Base-by-base conservation (phyloP, 2,113 vertebrate genomes). In the Ameiurus melas region DNA sequence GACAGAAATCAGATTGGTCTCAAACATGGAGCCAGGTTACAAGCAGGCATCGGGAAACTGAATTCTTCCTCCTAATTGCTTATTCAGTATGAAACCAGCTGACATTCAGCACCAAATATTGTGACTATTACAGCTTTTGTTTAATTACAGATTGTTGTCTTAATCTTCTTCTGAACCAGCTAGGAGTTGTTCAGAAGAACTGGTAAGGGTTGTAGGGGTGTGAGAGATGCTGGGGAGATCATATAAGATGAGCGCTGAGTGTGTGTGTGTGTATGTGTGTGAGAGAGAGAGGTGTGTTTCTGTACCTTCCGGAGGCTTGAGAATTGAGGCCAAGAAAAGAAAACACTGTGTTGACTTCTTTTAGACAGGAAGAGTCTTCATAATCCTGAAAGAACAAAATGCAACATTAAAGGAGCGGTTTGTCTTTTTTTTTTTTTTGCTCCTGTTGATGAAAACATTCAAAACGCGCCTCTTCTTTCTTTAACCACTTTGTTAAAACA, bases 341-440 rank as follows among this genome's bases (percentile, higher is more conserved):
- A 90, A 97, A 97, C 83, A 99, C 98, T 68, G 97, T 96, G 94
- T 99, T 98, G 94, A 95, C 96, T 93, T 99, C 98, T 94, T 94
- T 99, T 99, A n/a, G 98, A 96, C 92, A 97, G 97, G 94, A 99
- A 99, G 93, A 99, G 79, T 97, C 96, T 75, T 99, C 98, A 14
- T 99, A 98, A 95, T 99, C 98, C 98, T 99, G 93, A 33, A 91
- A 88, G 57, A 81, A 25, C 22, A 82, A 77, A 89, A 71, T 19
- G 2, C 4, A 53, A 77, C 1, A 55, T 70, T 51, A 55, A 62
- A 73, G 43, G 14, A 16, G 5, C 22, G 27, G 20, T 51, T 77
- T 27, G 19, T 47, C 10, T 27, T 62, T 83, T 47, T 70, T 33
- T n/a, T n/a, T n/a, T n/a, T 70, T 33, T 36, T 8, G 20, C 22